Conservation (phyloP, 1,140 invertebrate species). For the Berghia stephanieae region DNA sequence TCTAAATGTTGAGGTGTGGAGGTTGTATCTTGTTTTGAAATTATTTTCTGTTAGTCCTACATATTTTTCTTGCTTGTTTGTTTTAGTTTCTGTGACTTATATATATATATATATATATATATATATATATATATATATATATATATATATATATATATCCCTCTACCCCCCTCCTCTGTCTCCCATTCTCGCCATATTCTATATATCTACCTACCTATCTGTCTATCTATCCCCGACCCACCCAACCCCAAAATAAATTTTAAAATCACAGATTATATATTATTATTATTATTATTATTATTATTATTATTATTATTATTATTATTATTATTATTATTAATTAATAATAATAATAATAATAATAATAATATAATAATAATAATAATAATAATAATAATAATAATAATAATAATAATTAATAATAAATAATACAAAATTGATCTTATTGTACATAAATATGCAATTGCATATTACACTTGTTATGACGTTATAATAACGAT, state of each 20-base stretch:
- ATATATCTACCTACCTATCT: background rate
- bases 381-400: background rate
- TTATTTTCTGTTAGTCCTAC: no score
- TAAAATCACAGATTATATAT: no score
- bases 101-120: background rate
- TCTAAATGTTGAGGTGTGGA: no score
- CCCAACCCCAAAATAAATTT: background rate
- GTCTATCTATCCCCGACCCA: background rate
- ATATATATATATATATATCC: constrained; percentile 2
- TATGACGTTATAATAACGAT: background rate
- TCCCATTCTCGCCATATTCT: background rate
- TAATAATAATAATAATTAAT: background rate
- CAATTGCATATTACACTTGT: background rate
- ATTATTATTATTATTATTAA: background rate
- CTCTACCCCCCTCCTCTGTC: background rate
- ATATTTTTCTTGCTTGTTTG: no score
- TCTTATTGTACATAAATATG: background rate
- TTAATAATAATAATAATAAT: background rate
- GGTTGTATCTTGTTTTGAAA: no score
- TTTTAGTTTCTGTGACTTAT: no score
- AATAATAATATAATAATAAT: background rate
- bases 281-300: no score
- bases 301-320: background rate
- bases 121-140: background rate
- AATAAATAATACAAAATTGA: background rate